Percentiles rank a stretch among this genome's conserved stretches.
Evolutionary conservation across 1,140 invertebrate genomes (phyloP).

Genomic region (Leptinotarsa defecta): DNA sequence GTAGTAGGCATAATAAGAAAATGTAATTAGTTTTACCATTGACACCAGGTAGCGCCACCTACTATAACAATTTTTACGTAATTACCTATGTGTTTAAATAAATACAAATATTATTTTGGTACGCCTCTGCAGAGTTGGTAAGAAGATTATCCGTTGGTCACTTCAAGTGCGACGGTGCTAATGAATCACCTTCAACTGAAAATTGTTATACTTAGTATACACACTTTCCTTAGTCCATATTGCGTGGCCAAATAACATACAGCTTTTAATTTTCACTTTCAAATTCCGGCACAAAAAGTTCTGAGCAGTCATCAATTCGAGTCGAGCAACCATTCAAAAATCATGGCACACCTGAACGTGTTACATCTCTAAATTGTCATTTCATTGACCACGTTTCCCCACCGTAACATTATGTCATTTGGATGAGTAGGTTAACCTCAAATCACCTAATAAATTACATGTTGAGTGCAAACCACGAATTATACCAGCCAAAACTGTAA

Average conservation of each 20-base stretch:
- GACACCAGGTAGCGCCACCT: no score
- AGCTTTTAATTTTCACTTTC: neutral
- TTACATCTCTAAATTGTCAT: neutral
- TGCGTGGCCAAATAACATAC: neutral
- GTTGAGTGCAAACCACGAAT: conserved; percentile 16
- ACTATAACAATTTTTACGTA: no score
- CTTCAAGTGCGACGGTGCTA: no score
- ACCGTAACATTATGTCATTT: neutral
- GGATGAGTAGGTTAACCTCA: neutral
- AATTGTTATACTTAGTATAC: neutral
- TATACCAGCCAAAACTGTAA: conserved; percentile 16
- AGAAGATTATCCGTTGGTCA: no score
- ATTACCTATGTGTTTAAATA: no score
- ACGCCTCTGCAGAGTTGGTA: no score
- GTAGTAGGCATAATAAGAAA: no score
- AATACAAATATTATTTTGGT: no score
- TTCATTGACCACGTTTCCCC: neutral
- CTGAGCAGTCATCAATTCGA: neutral
- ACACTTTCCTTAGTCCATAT: neutral
- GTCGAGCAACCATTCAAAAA: neutral
- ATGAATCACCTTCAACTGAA: no score
- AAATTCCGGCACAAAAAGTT: neutral
- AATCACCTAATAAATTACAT: conserved; percentile 22
- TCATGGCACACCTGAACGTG: neutral
- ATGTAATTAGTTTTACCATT: neutral